These are phyloP conservation scores for Cettia cetti DNA, from an alignment of 2,113 vertebrate species.

Conservation along the genomic window DNA sequence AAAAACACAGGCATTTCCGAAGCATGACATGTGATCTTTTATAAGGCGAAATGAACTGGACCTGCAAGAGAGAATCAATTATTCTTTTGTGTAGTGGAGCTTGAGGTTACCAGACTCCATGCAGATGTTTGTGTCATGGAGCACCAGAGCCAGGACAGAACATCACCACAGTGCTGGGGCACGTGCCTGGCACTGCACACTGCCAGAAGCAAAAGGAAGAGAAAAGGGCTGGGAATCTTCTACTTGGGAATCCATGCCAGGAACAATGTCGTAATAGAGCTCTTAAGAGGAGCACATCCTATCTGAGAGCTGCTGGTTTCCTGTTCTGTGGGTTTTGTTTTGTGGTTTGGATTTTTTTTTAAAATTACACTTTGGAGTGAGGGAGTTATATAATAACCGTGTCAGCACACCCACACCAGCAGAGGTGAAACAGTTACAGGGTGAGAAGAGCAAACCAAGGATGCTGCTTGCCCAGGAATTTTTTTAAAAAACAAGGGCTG, in stretches of 20 bases:
- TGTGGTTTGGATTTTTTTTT: not conserved
- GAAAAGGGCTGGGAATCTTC: not conserved
- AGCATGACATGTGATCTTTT: not conserved
- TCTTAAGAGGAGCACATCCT: not conserved
- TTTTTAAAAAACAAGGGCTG: not conserved
- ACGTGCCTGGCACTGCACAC: not conserved
- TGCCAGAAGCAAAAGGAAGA: not conserved
- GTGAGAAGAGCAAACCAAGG: not conserved
- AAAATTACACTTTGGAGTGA: not conserved
- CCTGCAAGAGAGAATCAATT: not conserved
- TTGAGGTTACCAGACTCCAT: not conserved
- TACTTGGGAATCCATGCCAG: not conserved
- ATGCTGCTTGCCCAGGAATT: not conserved
- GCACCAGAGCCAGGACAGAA: not conserved
- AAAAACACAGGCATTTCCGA: not conserved
- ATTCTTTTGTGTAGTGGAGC: not conserved
- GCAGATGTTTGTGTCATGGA: not conserved
- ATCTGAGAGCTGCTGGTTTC: not conserved
- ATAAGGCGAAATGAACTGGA: not conserved
- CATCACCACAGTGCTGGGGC: rapidly evolving
- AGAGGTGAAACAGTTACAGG: not conserved
- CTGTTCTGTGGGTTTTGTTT: not conserved
- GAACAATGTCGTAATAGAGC: rapidly evolving
- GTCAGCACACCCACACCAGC: not conserved
- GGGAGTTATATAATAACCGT: not conserved